Evolutionary conservation across 2,113 vertebrate genomes (phyloP), one percentile per base, ranked within the genome.

Genomic region (Sciurus niger): DNA sequence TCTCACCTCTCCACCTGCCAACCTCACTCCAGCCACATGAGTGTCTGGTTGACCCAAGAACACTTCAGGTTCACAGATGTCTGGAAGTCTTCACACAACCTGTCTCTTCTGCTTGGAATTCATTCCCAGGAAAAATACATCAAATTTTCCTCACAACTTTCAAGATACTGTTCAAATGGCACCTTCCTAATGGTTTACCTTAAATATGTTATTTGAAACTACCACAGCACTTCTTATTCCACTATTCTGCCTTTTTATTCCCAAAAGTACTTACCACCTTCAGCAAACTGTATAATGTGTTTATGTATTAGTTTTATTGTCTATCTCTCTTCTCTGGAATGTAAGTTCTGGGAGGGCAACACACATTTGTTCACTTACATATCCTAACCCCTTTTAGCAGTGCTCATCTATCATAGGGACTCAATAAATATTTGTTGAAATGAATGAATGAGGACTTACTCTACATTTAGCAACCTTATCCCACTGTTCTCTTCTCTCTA

Each of bases 21-120:
- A 13, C 20, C 51, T 77, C 8, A 22, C 14, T 10, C 17, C 2
- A 2, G 8, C 7, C 68, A 86, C 2, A 0, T 3, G 2, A 32
- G n/a, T 24, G 13, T 34, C 58, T 86, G 40, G 14, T 24, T 43
- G 58, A 10, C 20, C 84, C 73, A n/a, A 18, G 6, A 65, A 22
- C 37, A 24, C 1, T 32, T 4, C 55, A 32, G 10, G 10, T 17
- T 8, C 80, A 67, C 48, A 65, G 68, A 24, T n/a, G 32, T 72
- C 51, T 43, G 43, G 10, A 16, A 43, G 20, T 43, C n/a, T 60
- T 73, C 22, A 67, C 11, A 46, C 6, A 2, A 12, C 18, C 53
- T 48, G 5, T n/a, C 32, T 4, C 48, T 2, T 53, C 25, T 46
- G n/a, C 70, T 40, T 51, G 60, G 30, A 77, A 58, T 51, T 67